phyloP scores from a whole-genome alignment of 1,140 invertebrate genomes.

The Aethina tumida region DNA sequence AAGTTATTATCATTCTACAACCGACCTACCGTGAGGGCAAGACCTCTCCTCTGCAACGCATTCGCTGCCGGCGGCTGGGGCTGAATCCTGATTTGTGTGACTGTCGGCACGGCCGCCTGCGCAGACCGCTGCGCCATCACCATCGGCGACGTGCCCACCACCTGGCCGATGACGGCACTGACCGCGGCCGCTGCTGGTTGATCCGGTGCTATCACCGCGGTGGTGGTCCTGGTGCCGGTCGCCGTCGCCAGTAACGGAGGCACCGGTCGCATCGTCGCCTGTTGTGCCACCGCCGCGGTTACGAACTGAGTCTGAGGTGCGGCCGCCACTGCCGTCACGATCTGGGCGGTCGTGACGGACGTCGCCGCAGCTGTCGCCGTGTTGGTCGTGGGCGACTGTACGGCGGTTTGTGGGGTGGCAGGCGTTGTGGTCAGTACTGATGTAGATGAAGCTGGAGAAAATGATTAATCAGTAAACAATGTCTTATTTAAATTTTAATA shows the following conservation, averaged over 20 bases:
- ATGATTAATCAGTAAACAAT: not conserved
- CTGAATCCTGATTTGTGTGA: conserved; percentile 47
- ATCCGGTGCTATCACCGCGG: conserved; percentile 17
- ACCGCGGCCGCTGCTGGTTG: conserved; percentile 13
- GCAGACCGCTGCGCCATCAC: conserved; percentile 27
- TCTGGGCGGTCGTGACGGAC: conserved; percentile 5
- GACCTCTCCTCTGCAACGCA: conserved; percentile 52
- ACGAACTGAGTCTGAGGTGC: conserved; percentile 16
- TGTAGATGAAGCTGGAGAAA: conserved; percentile 1
- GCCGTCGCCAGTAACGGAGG: conserved; percentile 27
- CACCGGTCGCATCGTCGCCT: conserved; percentile 33
- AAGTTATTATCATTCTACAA: not conserved
- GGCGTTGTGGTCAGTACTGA: conserved; percentile 6
- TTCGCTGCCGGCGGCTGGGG: conserved; percentile 40
- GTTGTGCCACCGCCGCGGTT: conserved; percentile 31
- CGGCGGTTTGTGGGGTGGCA: conserved; percentile 9
- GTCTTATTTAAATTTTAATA: not conserved
- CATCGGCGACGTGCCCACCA: conserved; percentile 17
- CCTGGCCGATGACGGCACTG: conserved; percentile 14
- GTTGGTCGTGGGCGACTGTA: conserved; percentile 2
- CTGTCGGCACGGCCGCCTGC: conserved; percentile 35
- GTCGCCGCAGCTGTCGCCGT: conserved; percentile 4
- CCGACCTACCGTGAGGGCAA: conserved; percentile 66
- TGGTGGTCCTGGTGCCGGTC: conserved; percentile 21
- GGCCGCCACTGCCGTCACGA: conserved; percentile 4